Evolutionary conservation across 64 coral and sea anemone genomes (phyloP).

Genomic region (Montipora cactus): DNA sequence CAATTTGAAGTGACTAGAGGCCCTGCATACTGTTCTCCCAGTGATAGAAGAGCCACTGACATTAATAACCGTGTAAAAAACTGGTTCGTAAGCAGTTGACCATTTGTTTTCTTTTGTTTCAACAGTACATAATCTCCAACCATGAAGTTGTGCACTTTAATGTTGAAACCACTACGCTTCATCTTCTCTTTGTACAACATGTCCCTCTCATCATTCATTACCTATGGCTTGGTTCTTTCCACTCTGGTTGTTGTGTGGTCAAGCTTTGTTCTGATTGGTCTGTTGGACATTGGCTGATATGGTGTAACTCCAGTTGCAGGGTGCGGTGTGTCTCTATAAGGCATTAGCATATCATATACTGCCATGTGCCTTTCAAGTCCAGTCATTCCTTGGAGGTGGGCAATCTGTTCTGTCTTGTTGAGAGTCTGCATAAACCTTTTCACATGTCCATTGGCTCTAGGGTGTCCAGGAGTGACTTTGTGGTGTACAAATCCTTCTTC

Average conservation of each 20-base stretch:
- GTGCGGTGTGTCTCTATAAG: slow-evolving; percentile 57
- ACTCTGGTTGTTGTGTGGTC: not conserved
- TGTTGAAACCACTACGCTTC: slow-evolving; percentile 15
- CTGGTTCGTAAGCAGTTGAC: slow-evolving; percentile 47
- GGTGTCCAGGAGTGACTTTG: slow-evolving; percentile 31
- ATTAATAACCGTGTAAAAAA: slow-evolving; percentile 51
- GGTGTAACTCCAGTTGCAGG: slow-evolving; percentile 43
- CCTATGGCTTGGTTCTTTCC: not conserved
- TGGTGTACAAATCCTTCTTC: slow-evolving; percentile 61
- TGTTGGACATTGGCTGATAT: slow-evolving; percentile 53
- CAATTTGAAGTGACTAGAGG: slow-evolving; percentile 60
- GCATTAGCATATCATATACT: slow-evolving; percentile 50
- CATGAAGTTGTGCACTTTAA: slow-evolving; percentile 35
- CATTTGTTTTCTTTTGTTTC: slow-evolving; percentile 61
- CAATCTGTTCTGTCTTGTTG: slow-evolving; percentile 70
- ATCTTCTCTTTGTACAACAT: not conserved
- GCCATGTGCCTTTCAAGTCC: slow-evolving; percentile 15
- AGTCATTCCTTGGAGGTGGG: slow-evolving; percentile 52
- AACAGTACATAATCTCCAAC: slow-evolving; percentile 46
- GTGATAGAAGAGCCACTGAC: slow-evolving; percentile 64
- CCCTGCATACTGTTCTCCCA: slow-evolving; percentile 41
- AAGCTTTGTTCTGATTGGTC: slow-evolving; percentile 45
- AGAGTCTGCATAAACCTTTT: slow-evolving; percentile 42
- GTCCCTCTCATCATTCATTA: not conserved
- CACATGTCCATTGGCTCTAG: slow-evolving; percentile 49